Percentiles rank a stretch among this genome's conserved stretches.
These are phyloP conservation scores for Dioctria linearis DNA, from an alignment of 2,888 invertebrate genomes.

Conservation along the genomic window DNA sequence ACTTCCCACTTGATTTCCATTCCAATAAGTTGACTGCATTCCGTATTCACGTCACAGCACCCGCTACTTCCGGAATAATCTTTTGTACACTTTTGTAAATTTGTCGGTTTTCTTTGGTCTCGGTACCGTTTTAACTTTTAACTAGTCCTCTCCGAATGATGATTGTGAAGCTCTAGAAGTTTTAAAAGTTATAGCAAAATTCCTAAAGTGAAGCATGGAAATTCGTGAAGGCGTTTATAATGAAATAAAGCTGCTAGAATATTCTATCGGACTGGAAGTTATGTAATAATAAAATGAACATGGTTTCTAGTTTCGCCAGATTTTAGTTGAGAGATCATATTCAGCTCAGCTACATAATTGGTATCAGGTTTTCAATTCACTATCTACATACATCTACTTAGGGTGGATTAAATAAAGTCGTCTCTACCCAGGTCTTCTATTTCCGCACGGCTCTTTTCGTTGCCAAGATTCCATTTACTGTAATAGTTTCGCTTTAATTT, in stretches of 20 bases:
- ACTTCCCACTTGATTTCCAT: neutral
- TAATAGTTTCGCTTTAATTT: too few relatives aligned
- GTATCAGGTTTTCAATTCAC: conserved; percentile 16
- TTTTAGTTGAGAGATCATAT: conserved; percentile 1
- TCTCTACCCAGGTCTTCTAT: neutral
- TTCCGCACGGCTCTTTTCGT: too few relatives aligned
- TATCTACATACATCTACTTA: neutral
- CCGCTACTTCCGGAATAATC: neutral
- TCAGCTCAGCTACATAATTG: conserved; percentile 24
- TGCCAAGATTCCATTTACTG: too few relatives aligned
- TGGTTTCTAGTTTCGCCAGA: too few relatives aligned
- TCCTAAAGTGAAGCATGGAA: neutral
- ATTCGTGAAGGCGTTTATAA: neutral
- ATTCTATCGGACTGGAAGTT: conserved; percentile 26
- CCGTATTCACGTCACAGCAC: neutral
- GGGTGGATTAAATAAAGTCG: conserved; percentile 39
- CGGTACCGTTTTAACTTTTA: neutral
- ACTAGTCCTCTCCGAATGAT: neutral
- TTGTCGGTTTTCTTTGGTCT: neutral
- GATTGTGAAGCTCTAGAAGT: neutral
- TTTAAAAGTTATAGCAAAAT: neutral
- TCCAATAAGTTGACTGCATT: neutral
- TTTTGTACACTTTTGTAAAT: neutral
- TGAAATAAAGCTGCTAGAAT: conserved; percentile 1
- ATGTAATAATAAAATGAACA: conserved; percentile 13